phyloP scores from a whole-genome alignment of 2,888 invertebrate genomes.

The Eristalis tenax region DNA sequence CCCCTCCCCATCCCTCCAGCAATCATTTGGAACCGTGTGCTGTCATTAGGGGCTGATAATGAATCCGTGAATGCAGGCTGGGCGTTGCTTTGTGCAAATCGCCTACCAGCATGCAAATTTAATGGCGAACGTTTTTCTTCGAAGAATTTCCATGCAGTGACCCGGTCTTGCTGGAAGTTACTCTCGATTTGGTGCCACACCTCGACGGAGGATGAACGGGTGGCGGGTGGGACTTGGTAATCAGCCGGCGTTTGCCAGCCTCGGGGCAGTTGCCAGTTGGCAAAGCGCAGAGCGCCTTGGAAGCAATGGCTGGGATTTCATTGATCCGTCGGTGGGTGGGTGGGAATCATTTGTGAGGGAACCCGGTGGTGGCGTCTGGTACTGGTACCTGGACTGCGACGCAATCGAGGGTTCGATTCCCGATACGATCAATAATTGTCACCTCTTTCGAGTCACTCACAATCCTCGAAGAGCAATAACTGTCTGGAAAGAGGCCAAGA shows the following conservation, averaged over 20 bases:
- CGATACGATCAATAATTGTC: no score
- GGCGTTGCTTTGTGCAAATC: constrained; percentile 5
- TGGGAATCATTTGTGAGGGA: no score
- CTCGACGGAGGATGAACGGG: not conserved
- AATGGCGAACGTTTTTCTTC: constrained; percentile 1
- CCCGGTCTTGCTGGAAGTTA: not conserved
- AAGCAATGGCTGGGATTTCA: not conserved
- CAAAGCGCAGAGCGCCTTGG: not conserved
- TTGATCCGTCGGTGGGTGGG: not conserved
- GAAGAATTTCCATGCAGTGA: not conserved
- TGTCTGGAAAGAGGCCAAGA: no score
- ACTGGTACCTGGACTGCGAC: no score
- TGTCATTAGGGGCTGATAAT: constrained; percentile 23
- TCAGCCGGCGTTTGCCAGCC: not conserved
- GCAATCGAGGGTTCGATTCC: no score
- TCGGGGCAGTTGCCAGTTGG: not conserved
- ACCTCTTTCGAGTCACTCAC: no score
- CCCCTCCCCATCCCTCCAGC: not conserved
- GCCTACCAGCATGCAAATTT: constrained; percentile 23
- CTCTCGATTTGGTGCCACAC: not conserved
- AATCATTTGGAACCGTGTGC: constrained; percentile 8
- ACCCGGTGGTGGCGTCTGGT: no score
- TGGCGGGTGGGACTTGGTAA: not conserved
- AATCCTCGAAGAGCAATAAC: no score
- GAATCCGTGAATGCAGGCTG: constrained; percentile 3